phyloP scores from a whole-genome alignment of 2,888 invertebrate genomes.

The Yponomeuta cagnagella region DNA sequence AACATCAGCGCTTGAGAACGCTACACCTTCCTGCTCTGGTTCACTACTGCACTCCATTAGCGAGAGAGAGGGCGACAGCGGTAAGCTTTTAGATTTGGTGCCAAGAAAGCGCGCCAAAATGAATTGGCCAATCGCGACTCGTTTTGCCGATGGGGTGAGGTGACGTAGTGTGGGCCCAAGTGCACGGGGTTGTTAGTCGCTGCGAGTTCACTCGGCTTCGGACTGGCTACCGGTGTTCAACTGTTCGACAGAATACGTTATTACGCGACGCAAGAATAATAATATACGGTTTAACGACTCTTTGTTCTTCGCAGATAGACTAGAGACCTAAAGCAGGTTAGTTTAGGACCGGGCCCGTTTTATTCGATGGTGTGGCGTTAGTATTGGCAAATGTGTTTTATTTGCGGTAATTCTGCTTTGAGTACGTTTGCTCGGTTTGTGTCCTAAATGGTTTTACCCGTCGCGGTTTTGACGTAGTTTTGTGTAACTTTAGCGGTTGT shows the following conservation, averaged over 20 bases:
- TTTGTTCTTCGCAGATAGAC: slow-evolving; percentile 53
- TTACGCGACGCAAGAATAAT: slow-evolving; percentile 23
- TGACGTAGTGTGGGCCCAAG: slow-evolving; percentile 62
- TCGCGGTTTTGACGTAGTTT: slow-evolving; percentile 63
- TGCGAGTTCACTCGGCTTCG: slow-evolving; percentile 65
- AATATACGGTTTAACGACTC: slow-evolving; percentile 51
- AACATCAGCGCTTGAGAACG: slow-evolving; percentile 40
- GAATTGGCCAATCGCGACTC: slow-evolving; percentile 50
- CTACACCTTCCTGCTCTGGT: slow-evolving; percentile 47
- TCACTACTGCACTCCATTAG: slow-evolving; percentile 28
- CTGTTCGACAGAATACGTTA: slow-evolving; percentile 2
- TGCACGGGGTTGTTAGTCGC: slow-evolving; percentile 67
- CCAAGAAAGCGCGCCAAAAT: slow-evolving; percentile 70
- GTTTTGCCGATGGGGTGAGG: slow-evolving; percentile 65
- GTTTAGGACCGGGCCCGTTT: slow-evolving; percentile 44
- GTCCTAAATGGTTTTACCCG: slow-evolving; percentile 53
- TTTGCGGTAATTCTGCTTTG: slow-evolving; percentile 60
- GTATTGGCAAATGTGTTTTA: slow-evolving; percentile 43
- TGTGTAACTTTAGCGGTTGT: slow-evolving; percentile 60
- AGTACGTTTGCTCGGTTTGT: slow-evolving; percentile 33
- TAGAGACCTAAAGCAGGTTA: slow-evolving; percentile 40
- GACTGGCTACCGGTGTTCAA: slow-evolving; percentile 49
- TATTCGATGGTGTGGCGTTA: slow-evolving; percentile 46
- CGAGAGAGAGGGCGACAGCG: slow-evolving; percentile 41
- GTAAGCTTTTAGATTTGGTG: slow-evolving; percentile 39